Base-by-base conservation (phyloP, 2,888 invertebrate species). In the Chrysopilus asiliformis region DNA sequence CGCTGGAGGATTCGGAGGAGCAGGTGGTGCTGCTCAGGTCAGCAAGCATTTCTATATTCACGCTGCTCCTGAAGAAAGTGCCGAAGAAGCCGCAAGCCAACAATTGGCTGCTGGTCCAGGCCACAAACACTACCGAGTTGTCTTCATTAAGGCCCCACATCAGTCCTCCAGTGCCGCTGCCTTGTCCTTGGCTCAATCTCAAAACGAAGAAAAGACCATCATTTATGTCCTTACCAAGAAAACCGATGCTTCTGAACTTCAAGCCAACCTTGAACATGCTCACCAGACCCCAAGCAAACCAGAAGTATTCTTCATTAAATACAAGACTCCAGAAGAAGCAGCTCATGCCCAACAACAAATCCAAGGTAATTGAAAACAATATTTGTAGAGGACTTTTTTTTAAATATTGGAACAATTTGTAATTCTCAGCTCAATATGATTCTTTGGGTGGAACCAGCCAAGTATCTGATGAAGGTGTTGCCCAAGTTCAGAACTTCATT, bases 171-270 rank as follows among this genome's bases (percentile, higher is more conserved):
- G 37, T 15, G 24, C 37, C 5, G 42, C 42, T 24, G 31, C 36
- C 20, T 47, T 53, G 43, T 22, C 22, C 7, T 8, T 22, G 7
- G 22, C 10, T 10, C 22, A 22, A 22, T 57, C 60, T 6, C 57
- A 58, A 14, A 57, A 58, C 39, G 59, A 62, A 45, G 61, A 62
- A 36, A 60, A 60, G 40, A 62, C 62, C 3, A 56, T 58, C 27
- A 60, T 62, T 43, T 62, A 62, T 40, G 60, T 62, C 6, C 47
- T 62, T 13, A 56, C 49, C 32, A 55, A 60, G 39, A 61, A 60
- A 41, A 53, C 54, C 8, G 48, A 52, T 22, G 56, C 55, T 18
- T 42, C 57, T 34, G 47, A 55, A 40, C 49, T 53, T 28, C 42
- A 47, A 32, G 56, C 58, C 22, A 55, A 56, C 37, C 52, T 49